Evolutionary conservation across 1,140 invertebrate species (phyloP).

Genomic region (Vanessa tameamea): DNA sequence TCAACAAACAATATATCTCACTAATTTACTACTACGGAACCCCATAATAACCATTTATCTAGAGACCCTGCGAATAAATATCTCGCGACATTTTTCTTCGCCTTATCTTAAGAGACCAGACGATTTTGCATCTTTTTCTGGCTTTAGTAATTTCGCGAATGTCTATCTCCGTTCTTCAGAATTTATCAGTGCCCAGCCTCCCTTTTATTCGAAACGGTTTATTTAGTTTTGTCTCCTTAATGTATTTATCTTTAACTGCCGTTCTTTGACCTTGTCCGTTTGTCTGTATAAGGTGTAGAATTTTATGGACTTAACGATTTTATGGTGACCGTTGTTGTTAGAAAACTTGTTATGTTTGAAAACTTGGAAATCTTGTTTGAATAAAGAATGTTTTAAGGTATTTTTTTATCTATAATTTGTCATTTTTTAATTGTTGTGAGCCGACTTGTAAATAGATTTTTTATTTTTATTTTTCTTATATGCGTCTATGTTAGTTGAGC

Average conservation of each 20-base stretch:
- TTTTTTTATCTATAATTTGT: too few relatives aligned
- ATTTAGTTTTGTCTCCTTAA: slow-evolving; percentile 73
- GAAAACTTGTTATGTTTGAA: too few relatives aligned
- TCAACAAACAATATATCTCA: slow-evolving; percentile 74
- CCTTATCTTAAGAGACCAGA: slow-evolving; percentile 74
- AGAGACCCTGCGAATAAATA: slow-evolving; percentile 68
- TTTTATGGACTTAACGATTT: slow-evolving; percentile 42
- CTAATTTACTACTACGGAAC: slow-evolving; percentile 76
- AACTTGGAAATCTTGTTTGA: too few relatives aligned
- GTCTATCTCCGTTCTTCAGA: slow-evolving; percentile 43
- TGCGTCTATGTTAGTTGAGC: too few relatives aligned
- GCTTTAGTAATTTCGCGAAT: slow-evolving; percentile 26
- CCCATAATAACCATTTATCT: slow-evolving; percentile 77
- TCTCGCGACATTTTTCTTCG: slow-evolving; percentile 77
- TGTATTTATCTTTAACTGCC: slow-evolving; percentile 66
- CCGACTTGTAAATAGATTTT: too few relatives aligned
- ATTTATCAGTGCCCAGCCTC: slow-evolving; percentile 61
- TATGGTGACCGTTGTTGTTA: slow-evolving; percentile 2
- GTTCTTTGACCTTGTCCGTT: slow-evolving; percentile 72
- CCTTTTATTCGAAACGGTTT: slow-evolving; percentile 66
- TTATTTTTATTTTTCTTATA: too few relatives aligned
- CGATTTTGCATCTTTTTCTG: slow-evolving; percentile 48
- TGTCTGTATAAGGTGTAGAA: slow-evolving; percentile 43
- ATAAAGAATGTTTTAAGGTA: too few relatives aligned
- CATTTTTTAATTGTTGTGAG: too few relatives aligned